Evolutionary conservation across 2,888 invertebrate genomes (phyloP).

Genomic region (Drosophila austrosaltans): DNA sequence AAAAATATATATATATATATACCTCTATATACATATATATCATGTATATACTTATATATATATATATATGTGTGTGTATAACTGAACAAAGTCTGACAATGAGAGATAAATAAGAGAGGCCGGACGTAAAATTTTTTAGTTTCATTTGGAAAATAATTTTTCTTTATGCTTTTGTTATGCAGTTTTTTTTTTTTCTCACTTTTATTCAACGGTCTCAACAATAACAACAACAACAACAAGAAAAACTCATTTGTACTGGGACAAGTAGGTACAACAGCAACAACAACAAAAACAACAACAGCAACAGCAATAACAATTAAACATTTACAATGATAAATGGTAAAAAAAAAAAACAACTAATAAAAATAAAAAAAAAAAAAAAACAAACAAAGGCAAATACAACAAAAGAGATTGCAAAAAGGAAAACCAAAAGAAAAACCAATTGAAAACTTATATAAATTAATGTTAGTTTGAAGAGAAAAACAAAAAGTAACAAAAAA

Average conservation of each 20-base stretch:
- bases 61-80: slow-evolving; percentile 18
- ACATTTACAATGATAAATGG: slow-evolving; percentile 64
- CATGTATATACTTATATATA: neutral
- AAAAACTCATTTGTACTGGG: slow-evolving; percentile 67
- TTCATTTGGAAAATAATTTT: slow-evolving; percentile 30
- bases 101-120: slow-evolving; percentile 24
- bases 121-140: slow-evolving; percentile 29
- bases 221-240: slow-evolving; percentile 31
- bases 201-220: slow-evolving; percentile 36
- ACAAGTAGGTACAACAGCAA: slow-evolving; percentile 72
- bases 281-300: slow-evolving; percentile 36
- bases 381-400: neutral
- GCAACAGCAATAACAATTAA: slow-evolving; percentile 57
- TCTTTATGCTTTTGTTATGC: neutral
- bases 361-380: slow-evolving; percentile 29
- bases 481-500: slow-evolving; percentile 14
- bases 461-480: slow-evolving; percentile 43
- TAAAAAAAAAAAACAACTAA: slow-evolving; percentile 44
- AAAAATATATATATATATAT: slow-evolving; percentile 2
- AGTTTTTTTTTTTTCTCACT: slow-evolving; percentile 15
- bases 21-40: slow-evolving; percentile 3
- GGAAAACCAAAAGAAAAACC: slow-evolving; percentile 15
- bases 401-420: too few species aligned
- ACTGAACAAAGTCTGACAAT: slow-evolving; percentile 40
- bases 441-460: slow-evolving; percentile 40